Percentiles rank a stretch among this genome's conserved stretches.
These are phyloP conservation scores for Amphipoea lucens DNA, from an alignment of 2,888 invertebrate species.

Conservation along the genomic window DNA sequence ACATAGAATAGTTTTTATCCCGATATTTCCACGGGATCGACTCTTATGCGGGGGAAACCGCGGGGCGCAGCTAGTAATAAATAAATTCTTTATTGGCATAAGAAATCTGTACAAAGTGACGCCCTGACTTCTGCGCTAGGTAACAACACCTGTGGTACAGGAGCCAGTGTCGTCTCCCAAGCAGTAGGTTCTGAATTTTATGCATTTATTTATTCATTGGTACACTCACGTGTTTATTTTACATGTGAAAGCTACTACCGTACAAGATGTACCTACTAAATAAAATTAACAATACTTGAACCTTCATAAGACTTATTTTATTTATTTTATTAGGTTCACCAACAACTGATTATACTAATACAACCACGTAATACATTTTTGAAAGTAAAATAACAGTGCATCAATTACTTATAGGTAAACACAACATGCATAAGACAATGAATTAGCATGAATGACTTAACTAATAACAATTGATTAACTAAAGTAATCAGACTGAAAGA, in stretches of 20 bases:
- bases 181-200: background rate
- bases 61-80: no score
- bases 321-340: no score
- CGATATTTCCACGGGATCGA: no score
- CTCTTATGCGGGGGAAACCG: no score
- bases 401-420: no score
- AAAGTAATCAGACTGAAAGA: slow-evolving; percentile 15
- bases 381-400: no score
- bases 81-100: background rate
- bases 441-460: no score
- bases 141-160: background rate
- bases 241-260: background rate
- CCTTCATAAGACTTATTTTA: background rate
- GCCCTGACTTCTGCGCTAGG: background rate
- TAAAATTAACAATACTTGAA: background rate
- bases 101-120: background rate
- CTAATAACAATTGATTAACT: slow-evolving; percentile 22
- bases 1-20: no score
- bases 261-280: background rate
- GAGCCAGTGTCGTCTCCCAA: background rate
- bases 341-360: no score
- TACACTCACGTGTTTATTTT: background rate
- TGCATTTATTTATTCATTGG: no score
- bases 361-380: no score
- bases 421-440: no score